phyloP scores from a whole-genome alignment of 2,888 invertebrate genomes.

The Heliconius erato region DNA sequence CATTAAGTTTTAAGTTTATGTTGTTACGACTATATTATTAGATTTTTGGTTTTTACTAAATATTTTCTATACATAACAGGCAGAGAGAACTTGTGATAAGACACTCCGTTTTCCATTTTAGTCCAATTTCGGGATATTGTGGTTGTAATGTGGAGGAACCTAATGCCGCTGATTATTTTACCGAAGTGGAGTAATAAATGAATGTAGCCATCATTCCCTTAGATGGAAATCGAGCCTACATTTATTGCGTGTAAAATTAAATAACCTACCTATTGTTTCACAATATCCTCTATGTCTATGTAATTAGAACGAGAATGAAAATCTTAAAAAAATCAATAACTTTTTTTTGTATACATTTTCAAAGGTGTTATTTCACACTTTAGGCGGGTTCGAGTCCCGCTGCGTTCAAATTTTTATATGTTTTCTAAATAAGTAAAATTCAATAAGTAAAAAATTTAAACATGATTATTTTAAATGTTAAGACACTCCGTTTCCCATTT shows the following conservation, averaged over 20 bases:
- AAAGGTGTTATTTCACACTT: no score
- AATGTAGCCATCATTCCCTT: background rate
- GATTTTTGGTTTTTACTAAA: background rate
- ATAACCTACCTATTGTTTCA: background rate
- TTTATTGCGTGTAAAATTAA: background rate
- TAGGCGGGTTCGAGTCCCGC: no score
- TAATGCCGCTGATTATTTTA: no score
- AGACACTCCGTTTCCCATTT: no score
- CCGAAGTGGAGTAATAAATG: no score
- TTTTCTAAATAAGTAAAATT: no score
- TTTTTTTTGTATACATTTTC: no score
- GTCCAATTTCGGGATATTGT: no score
- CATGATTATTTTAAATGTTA: no score
- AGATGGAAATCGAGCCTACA: background rate
- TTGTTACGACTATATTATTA: background rate
- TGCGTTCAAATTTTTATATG: no score
- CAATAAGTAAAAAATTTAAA: no score
- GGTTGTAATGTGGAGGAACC: no score
- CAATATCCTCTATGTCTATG: background rate
- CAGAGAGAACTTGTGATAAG: background rate
- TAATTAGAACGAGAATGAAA: background rate
- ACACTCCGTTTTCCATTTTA: background rate
- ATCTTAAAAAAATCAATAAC: background rate
- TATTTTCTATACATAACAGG: background rate
- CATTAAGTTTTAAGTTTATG: background rate